These are phyloP conservation scores for Loris lydekkerianus DNA, from an alignment of 2,797 vertebrate genomes.

Conservation along the genomic window DNA sequence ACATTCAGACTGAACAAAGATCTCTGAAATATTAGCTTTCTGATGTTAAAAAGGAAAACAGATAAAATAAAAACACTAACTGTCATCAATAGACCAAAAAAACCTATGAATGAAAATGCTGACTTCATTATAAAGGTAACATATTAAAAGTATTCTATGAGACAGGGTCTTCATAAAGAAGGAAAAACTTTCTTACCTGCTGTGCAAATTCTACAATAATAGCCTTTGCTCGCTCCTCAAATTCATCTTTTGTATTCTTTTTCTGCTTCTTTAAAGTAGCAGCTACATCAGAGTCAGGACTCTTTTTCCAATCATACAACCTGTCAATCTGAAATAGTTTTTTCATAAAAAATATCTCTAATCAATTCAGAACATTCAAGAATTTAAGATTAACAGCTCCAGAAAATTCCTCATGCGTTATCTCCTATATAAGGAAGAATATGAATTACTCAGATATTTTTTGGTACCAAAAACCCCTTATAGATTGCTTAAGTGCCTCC, in stretches of 20 bases:
- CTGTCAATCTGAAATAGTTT: constrained; percentile 93
- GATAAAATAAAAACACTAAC: neutral
- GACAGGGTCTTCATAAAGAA: neutral
- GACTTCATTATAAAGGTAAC: neutral
- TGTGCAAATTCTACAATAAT: constrained; percentile 98
- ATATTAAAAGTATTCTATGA: neutral
- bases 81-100: neutral
- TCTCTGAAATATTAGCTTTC: neutral
- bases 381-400: constrained; percentile 3
- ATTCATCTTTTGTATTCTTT: constrained; percentile 99
- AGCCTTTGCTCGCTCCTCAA: constrained; percentile 96
- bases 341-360: constrained; percentile 48
- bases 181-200: constrained; percentile 90
- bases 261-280: constrained; percentile 98
- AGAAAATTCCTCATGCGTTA: neutral
- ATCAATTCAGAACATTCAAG: constrained; percentile 17
- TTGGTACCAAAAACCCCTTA: neutral
- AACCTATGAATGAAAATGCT: neutral
- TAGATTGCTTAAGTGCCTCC: neutral
- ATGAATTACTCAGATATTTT: constrained; percentile 5
- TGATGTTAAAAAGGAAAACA: neutral
- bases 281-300: constrained; percentile 95
- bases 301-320: constrained; percentile 99
- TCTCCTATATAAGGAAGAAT: neutral
- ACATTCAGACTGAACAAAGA: neutral